Base-by-base conservation (phyloP, 2,113 vertebrate genomes). In the Orientallactaga bullata region DNA sequence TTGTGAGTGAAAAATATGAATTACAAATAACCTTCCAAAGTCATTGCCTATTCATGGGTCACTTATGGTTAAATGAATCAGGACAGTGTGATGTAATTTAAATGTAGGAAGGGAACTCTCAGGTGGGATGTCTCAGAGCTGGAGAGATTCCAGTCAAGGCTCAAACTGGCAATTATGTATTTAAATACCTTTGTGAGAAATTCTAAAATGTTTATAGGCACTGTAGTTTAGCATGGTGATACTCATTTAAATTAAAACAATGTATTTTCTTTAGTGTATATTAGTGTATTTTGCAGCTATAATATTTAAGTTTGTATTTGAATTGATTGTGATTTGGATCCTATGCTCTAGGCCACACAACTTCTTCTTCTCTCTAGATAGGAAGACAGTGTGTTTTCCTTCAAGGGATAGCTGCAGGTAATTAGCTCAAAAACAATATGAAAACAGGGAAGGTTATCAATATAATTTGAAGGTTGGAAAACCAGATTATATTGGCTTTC, bases 231-330 rank as follows among this genome's bases (percentile, higher is more conserved):
- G 20, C 65, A 24, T 69, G 51, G 13, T 8, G 24, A 6, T 42
- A 39, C 15, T 42, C n/a, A 35, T 28, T 86, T 93, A 85, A 69
- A 81, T 55, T 90, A n/a, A 74, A 77, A 86, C 42, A 69, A 69
- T 69, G 61, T 51, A 20, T 18, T 69, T 74, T 85, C 30, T 76
- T 42, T 68, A 15, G 85, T 1, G 42, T 2, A 3, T 21, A 69
- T 63, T 69, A 51, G 39, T 69, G 7, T n/a, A 35, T 35, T n/a
- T 60, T 91, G 26, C 1, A 32, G 21, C 65, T 72, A 55, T 30
- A 58, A 42, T 7, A 23, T 66, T 80, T 86, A 60, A 81, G 47
- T 72, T 63, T 72, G 21, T 66, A 55, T 35, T 55, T 86, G 47
- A 24, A 35, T 35, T 3, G 4, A 1, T 79, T 78, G 47, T 74